Evolutionary conservation across 2,113 vertebrate species (phyloP), one percentile per base, ranked within the genome.

Genomic region (Tiliqua scincoides): DNA sequence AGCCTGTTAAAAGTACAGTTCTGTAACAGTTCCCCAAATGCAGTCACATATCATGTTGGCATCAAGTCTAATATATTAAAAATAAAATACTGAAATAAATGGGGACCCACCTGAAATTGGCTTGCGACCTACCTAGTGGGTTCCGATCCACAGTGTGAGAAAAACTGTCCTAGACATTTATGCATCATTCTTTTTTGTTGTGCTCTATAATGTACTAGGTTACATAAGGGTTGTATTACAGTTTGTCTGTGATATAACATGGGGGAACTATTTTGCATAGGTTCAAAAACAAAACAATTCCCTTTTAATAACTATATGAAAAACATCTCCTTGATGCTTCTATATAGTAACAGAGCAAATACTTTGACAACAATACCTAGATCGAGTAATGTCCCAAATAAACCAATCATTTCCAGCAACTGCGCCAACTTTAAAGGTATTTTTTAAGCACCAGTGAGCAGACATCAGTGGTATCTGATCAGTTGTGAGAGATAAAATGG

Each of bases 381-480:
- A 99, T 52, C 96, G 96, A 72, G 98, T 97, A 84, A 99, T 98
- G 91, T 99, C 98, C 99, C 99, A 99, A 91, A 99, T 98, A 81
- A 99, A 89, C 98, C 99, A 99, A 93, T 99, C 98, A 76, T 93
- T 99, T 83, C 98, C 98, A n/a, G 97, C 98, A 92, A 98, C 98
- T 17, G 98, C 99, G 37, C 99, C 99, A 27, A 99, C 97, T 96
- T 98, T 99, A 89, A 99, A 97, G 27, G 98, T 98, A 90, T 99
- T 99, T 90, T 96, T 97, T 85, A 98, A 96, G 93, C 98, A 99
- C 99, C 98, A 99, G 93, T 99, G 98, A 52, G 98, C 98, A 40
- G 98, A 98, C 97, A 98, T 98, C 87, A 99, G 96, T 0, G 97
- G 98, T 0, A 94, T 96, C 87, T 98, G 98, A 82, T 97, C 97